Conservation (phyloP, 2,113 vertebrate species). For the Crotalus tigris region DNA sequence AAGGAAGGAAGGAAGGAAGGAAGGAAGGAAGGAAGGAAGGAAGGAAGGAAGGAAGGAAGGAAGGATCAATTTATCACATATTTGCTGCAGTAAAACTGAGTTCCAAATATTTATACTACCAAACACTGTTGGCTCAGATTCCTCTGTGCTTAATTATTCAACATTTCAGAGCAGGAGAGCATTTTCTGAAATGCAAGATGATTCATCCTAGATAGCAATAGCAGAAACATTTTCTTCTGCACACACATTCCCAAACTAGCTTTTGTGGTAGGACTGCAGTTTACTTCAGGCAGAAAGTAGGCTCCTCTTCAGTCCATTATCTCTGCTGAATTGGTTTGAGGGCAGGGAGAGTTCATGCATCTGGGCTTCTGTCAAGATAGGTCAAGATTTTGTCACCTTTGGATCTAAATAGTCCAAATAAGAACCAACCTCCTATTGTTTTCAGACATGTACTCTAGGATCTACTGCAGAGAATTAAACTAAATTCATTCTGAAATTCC, state of each 20-base stretch:
- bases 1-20: neutral
- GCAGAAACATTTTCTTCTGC: slow-evolving; percentile 22
- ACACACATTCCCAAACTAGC: slow-evolving; percentile 11
- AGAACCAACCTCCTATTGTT: neutral
- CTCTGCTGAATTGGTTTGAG: slow-evolving; percentile 12
- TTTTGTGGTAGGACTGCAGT: slow-evolving; percentile 32
- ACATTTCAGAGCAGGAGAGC: slow-evolving; percentile 38
- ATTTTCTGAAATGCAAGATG: slow-evolving; percentile 36
- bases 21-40: neutral
- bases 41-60: neutral
- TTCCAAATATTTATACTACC: slow-evolving; percentile 20
- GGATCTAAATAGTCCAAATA: neutral
- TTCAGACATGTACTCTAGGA: neutral
- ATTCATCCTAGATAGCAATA: slow-evolving; percentile 3
- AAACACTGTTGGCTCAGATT: slow-evolving; percentile 37
- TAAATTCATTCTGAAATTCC: neutral
- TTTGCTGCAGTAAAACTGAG: neutral
- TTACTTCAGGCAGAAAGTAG: slow-evolving; percentile 20
- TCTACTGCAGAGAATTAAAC: neutral
- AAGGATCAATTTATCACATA: neutral
- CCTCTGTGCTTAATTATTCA: slow-evolving; percentile 50
- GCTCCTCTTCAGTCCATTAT: slow-evolving; percentile 40
- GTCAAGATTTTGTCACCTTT: slow-evolving; percentile 3
- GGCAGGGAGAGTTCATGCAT: neutral
- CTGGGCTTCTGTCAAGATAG: rapidly evolving